Percentiles rank a stretch among this genome's conserved stretches.
Conservation (phyloP, 2,797 vertebrate genomes). For the Ctenosaura bakeri region DNA sequence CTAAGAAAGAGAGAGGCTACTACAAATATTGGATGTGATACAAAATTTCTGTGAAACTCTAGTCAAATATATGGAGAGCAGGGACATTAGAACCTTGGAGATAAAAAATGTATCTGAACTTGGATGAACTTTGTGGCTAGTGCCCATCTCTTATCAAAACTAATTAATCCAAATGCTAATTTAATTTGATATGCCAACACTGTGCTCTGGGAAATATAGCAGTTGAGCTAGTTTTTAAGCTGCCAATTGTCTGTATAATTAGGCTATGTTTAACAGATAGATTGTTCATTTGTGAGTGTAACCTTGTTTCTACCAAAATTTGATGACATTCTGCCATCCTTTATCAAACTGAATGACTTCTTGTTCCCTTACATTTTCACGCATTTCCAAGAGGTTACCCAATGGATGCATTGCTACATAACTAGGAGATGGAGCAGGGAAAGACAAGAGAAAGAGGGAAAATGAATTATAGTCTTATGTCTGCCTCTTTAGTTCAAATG, state of each 20-base stretch:
- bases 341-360: background rate
- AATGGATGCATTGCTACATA: background rate
- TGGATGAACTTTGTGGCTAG: conserved; percentile 23
- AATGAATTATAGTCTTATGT: background rate
- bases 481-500: background rate
- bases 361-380: background rate
- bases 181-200: conserved; percentile 25
- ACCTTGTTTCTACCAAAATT: background rate
- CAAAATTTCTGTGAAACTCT: background rate
- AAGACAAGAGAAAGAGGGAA: too few species aligned
- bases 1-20: background rate
- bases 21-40: background rate
- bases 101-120: conserved; percentile 18
- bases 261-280: conserved; percentile 27
- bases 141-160: conserved; percentile 31
- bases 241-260: conserved; percentile 29
- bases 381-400: accelerated
- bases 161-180: conserved; percentile 34
- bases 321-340: conserved; percentile 10
- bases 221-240: background rate
- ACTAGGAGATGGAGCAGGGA: background rate
- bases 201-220: conserved; percentile 21
- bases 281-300: conserved; percentile 28
- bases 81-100: background rate
- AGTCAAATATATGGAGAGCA: background rate